Conservation (phyloP, 1,140 invertebrate species). For the Linepithema humile region DNA sequence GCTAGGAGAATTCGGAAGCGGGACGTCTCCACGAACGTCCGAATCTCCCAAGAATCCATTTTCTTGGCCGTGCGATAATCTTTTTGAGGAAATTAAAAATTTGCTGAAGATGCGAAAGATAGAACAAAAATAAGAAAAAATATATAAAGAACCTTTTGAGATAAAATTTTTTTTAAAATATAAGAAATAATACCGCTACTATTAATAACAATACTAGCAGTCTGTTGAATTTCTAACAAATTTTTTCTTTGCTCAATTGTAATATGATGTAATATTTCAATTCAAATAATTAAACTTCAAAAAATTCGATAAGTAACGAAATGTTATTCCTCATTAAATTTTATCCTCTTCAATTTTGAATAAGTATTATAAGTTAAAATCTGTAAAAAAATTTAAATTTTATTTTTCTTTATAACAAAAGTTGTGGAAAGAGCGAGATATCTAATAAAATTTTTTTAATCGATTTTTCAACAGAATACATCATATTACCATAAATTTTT, state of each 20-base stretch:
- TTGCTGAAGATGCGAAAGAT: not conserved
- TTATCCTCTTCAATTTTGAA: not conserved
- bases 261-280: not conserved
- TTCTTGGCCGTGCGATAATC: not conserved
- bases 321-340: not conserved
- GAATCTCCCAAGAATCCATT: slow-evolving; percentile 21
- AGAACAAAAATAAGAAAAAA: not conserved
- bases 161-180: not conserved
- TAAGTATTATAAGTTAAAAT: not conserved
- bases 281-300: not conserved
- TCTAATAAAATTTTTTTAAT: not conserved
- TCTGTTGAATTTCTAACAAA: not conserved
- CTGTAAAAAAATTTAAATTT: not conserved
- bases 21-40: not conserved
- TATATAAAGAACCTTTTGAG: not conserved
- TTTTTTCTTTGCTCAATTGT: not conserved
- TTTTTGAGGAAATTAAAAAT: slow-evolving; percentile 40
- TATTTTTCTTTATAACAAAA: not conserved
- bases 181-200: not conserved
- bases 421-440: not conserved
- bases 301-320: not conserved
- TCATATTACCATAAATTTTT: not conserved
- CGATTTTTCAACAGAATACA: not conserved
- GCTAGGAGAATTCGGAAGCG: slow-evolving; percentile 47
- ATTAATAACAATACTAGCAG: not conserved